phyloP scores from a whole-genome alignment of 1,140 invertebrate genomes.

The Parasteatoda tepidariorum region DNA sequence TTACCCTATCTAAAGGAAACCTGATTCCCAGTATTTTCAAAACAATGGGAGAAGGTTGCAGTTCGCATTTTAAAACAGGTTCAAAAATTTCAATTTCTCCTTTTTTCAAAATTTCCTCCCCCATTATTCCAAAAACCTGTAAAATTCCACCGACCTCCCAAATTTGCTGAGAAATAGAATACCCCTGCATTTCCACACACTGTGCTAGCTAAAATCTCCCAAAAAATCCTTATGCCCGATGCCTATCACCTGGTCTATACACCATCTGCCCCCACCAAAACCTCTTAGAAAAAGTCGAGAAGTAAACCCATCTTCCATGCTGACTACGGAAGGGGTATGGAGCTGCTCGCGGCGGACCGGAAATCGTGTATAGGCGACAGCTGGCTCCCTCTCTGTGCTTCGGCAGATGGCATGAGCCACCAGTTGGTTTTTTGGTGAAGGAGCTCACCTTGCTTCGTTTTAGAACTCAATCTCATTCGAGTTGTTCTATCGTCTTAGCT shows the following conservation, averaged over 20 bases:
- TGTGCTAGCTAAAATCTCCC: background rate
- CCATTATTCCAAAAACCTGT: slow-evolving; percentile 12
- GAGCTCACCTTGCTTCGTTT: slow-evolving; percentile 21
- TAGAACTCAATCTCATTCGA: background rate
- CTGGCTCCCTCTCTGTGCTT: slow-evolving; percentile 9
- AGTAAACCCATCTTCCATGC: background rate
- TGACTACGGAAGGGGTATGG: slow-evolving; percentile 33
- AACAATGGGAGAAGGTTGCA: background rate
- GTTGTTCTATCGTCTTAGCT: slow-evolving; percentile 13
- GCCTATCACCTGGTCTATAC: slow-evolving; percentile 20
- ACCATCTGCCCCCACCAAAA: slow-evolving; percentile 27
- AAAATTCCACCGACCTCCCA: slow-evolving; percentile 46
- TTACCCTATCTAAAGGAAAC: no score
- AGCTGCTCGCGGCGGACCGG: slow-evolving; percentile 5
- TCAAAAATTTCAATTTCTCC: background rate
- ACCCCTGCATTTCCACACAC: slow-evolving; percentile 34
- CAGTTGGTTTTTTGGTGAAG: slow-evolving; percentile 24
- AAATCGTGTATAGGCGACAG: background rate
- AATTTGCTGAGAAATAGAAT: slow-evolving; percentile 50
- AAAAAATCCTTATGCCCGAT: slow-evolving; percentile 1
- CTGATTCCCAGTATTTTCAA: background rate
- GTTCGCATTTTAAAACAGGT: background rate
- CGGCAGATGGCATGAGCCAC: slow-evolving; percentile 24
- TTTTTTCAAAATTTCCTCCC: background rate
- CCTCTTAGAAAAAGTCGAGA: background rate